phyloP scores from a whole-genome alignment of 2,797 vertebrate genomes.

The Chloroceryle inda region DNA sequence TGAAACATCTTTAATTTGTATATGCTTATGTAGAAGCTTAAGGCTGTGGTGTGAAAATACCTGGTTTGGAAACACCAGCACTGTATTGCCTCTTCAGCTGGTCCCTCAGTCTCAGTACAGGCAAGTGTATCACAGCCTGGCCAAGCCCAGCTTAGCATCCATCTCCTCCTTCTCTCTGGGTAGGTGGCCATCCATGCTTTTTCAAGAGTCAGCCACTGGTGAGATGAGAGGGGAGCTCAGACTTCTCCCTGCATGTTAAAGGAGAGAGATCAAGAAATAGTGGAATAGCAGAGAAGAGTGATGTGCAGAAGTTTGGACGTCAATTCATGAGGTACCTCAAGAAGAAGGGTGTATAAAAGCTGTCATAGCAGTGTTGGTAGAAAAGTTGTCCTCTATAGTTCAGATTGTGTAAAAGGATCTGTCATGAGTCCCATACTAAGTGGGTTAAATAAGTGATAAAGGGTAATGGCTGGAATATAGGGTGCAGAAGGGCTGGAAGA shows the following conservation, averaged over 20 bases:
- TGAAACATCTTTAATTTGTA: not conserved
- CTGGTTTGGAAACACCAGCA: fast-evolving
- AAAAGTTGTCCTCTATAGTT: not conserved
- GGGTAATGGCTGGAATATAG: not conserved
- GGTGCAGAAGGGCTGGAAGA: not conserved
- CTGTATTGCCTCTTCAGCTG: not conserved
- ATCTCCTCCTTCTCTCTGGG: not conserved
- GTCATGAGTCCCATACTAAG: not conserved
- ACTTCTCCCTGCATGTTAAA: not conserved
- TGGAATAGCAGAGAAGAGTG: not conserved
- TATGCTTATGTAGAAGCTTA: not conserved
- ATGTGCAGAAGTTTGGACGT: fast-evolving
- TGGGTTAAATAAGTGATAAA: not conserved
- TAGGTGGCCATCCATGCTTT: not conserved
- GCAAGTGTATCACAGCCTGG: not conserved
- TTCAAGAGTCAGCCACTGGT: not conserved
- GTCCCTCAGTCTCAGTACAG: not conserved
- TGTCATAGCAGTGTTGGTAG: not conserved
- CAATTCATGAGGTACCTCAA: not conserved
- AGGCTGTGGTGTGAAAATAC: not conserved
- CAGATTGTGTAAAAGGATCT: not conserved
- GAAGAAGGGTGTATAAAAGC: not conserved
- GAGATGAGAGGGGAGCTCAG: not conserved
- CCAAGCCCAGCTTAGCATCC: not conserved
- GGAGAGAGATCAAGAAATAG: not conserved